phyloP scores from a whole-genome alignment of 2,797 vertebrate genomes.

The Coranthus polyacanthus region DNA sequence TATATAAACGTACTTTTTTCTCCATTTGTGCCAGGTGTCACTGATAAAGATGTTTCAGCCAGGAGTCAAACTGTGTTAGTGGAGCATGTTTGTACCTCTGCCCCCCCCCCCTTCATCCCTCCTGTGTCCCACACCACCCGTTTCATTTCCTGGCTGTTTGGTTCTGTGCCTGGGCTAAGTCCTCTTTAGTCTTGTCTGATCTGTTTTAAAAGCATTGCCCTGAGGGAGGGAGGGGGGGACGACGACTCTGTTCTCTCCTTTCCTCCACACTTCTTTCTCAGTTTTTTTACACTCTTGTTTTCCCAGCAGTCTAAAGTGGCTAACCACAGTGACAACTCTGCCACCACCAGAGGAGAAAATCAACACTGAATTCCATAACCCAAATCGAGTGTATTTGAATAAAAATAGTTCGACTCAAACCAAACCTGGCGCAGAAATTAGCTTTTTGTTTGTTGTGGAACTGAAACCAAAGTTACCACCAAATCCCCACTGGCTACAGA shows the following conservation, averaged over 20 bases:
- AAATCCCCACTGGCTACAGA: conserved; percentile 58
- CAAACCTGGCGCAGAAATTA: conserved; percentile 45
- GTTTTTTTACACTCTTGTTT: conserved; percentile 29
- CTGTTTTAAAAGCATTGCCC: conserved; percentile 75
- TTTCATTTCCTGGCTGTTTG: conserved; percentile 81
- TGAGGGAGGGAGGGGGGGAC: conserved; percentile 29
- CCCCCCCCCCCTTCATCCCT: conserved; percentile 9
- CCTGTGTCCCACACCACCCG: conserved; percentile 24
- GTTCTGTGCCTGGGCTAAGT: conserved; percentile 66
- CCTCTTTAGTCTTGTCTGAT: conserved; percentile 76
- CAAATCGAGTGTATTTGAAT: conserved; percentile 18
- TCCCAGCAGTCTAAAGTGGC: conserved; percentile 35
- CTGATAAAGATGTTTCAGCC: neutral
- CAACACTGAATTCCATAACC: conserved; percentile 23
- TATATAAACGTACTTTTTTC: no score
- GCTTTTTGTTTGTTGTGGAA: conserved; percentile 73
- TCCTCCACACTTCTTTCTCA: conserved; percentile 33
- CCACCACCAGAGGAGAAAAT: conserved; percentile 28
- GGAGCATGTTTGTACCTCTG: conserved; percentile 50
- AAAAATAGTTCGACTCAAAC: conserved; percentile 64
- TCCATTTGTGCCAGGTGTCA: conserved; percentile 7
- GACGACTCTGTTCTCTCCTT: conserved; percentile 30
- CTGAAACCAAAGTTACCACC: conserved; percentile 66
- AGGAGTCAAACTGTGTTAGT: conserved; percentile 51
- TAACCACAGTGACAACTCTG: conserved; percentile 43